A percentile compares a stretch with the other conserved stretches of the same genome.
Evolutionary conservation across 2,113 vertebrate species (phyloP).

Genomic region (Cercocebus atys): DNA sequence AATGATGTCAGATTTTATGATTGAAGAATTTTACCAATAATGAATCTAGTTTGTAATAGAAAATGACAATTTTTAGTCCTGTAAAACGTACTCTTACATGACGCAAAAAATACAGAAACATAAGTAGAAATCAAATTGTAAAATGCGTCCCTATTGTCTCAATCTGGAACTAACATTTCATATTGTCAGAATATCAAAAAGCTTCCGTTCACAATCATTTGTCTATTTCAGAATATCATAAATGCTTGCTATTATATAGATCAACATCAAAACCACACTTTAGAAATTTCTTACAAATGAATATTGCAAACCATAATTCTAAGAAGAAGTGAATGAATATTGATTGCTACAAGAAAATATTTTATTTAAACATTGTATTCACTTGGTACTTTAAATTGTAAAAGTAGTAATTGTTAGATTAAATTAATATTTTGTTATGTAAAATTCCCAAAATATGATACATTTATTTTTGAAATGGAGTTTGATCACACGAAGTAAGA

Average conservation of each 20-base stretch:
- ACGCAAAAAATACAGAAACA: conserved; percentile 8
- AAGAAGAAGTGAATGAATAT: not conserved
- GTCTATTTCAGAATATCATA: not conserved
- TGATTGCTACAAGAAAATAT: not conserved
- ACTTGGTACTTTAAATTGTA: not conserved
- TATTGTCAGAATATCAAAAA: not conserved
- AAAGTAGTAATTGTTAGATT: not conserved
- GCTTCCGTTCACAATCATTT: not conserved
- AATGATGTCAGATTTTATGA: not conserved
- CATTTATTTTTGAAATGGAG: not conserved
- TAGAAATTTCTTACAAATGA: not conserved
- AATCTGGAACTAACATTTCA: not conserved
- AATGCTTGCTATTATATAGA: not conserved
- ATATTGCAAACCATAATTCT: not conserved
- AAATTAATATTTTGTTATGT: not conserved
- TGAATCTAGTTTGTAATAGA: not conserved
- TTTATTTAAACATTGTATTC: not conserved
- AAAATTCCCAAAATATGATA: not conserved
- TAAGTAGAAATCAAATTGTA: conserved; percentile 7
- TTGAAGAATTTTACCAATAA: not conserved
- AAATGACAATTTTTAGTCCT: conserved; percentile 14
- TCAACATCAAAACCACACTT: not conserved
- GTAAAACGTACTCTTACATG: not conserved
- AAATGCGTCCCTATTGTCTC: not conserved
- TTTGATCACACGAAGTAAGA: not conserved